Evolutionary conservation across 2,113 vertebrate genomes (phyloP), one percentile per base, ranked within the genome.

Genomic region (Pterophyllum scalare): DNA sequence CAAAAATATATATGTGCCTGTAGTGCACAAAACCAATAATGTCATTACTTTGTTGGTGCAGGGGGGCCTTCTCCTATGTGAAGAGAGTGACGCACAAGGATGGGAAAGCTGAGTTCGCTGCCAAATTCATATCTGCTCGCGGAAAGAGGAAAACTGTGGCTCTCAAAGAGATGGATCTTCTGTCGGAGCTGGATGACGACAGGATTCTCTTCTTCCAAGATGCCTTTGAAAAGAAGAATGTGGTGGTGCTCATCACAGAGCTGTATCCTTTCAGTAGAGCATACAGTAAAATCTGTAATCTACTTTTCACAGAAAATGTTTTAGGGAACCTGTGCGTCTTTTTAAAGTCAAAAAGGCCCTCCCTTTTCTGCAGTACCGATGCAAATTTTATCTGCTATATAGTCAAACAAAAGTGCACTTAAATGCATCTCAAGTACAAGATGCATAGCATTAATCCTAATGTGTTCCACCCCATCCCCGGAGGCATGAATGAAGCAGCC

Each of bases 1-100:
- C 31, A 33, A 33, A 33, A 33, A 33, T 1, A 33, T n/a, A 33
- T 2, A 33, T 7, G 7, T 33, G 31, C 1, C 31, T 33, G 31
- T 33, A 6, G 6, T 33, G 33, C 49, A 72, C 0, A 15, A 38
- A 59, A 72, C 24, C 20, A 19, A 8, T 24, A 1, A 12, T 75
- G 15, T 83, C 5, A 14, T 77, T 43, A 0, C 70, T 33, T 22
- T 64, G 49, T 40, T 20, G 38, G 19, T 80, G 33, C 95, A 99
- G 98, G 93, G 98, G 98, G 0, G 95, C 97, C 20, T 98, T 98
- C 93, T 98, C 98, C 56, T 98, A 98, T 14, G 94, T 99, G 84
- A 96, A 98, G 90, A 94, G 96, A 10, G 97, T 97, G 81, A 97
- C 96, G 1, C 95, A 97, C 82, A 97, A 97, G 67, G 96, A 94